Percentiles rank a stretch among this genome's conserved stretches.
These are phyloP conservation scores for Batillaria attramentaria DNA, from an alignment of 1,140 invertebrate species.

Conservation along the genomic window DNA sequence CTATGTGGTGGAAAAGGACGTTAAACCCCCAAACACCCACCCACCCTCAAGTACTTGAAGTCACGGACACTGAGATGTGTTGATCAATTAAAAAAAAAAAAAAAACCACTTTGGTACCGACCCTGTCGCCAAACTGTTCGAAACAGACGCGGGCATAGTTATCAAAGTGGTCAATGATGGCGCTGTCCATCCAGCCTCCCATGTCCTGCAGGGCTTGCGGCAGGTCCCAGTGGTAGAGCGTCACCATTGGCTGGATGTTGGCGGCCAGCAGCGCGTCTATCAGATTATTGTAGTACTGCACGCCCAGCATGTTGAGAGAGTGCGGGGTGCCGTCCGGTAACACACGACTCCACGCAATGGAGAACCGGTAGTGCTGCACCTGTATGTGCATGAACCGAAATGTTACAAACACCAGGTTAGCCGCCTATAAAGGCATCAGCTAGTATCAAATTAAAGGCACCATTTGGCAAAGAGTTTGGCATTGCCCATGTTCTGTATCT, in stretches of 20 bases:
- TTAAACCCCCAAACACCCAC: no score
- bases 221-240: constrained; percentile 74
- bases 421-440: no score
- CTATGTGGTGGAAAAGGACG: no score
- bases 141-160: constrained; percentile 70
- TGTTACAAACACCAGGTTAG: no score
- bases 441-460: no score
- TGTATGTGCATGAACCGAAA: no score
- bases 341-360: constrained; percentile 66
- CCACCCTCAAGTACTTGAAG: no score
- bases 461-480: no score
- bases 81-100: no score
- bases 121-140: constrained; percentile 64
- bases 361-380: constrained; percentile 68
- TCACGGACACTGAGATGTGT: no score
- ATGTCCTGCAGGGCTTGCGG: constrained; percentile 58
- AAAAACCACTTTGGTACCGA: no score
- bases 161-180: constrained; percentile 73
- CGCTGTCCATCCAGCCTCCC: constrained; percentile 74
- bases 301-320: constrained; percentile 53
- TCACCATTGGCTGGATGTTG: constrained; percentile 72
- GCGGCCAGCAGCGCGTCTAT: constrained; percentile 58
- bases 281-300: constrained; percentile 67
- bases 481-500: no score
- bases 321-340: constrained; percentile 57